Percentiles rank a stretch among this genome's conserved stretches.
These are phyloP conservation scores for Rhamnusium bicolor DNA, from an alignment of 2,888 invertebrate species.

Conservation along the genomic window DNA sequence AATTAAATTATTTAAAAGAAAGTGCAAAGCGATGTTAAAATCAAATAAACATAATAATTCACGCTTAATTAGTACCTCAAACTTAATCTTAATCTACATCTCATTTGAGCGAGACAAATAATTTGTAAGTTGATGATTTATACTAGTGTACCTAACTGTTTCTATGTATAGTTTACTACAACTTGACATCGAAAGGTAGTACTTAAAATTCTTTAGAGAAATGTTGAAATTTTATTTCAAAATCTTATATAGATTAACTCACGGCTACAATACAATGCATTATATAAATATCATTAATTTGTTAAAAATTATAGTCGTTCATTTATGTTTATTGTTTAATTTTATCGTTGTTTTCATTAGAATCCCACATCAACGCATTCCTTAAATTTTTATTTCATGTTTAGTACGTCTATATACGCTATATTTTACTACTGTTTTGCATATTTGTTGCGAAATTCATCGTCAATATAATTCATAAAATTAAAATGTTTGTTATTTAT, in stretches of 20 bases:
- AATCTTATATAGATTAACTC: not conserved
- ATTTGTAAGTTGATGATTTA: not conserved
- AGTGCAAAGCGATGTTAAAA: not conserved
- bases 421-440: conserved; percentile 15
- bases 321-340: conserved; percentile 35
- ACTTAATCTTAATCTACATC: not conserved
- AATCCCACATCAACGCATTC: conserved; percentile 31
- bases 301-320: conserved; percentile 20
- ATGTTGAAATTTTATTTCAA: conserved; percentile 14
- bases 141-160: not conserved
- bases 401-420: not conserved
- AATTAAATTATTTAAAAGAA: not conserved
- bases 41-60: not conserved
- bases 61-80: not conserved
- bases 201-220: conserved; percentile 4
- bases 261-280: not conserved
- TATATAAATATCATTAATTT: conserved; percentile 26
- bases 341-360: conserved; percentile 31
- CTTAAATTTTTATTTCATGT: conserved; percentile 28
- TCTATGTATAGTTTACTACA: not conserved
- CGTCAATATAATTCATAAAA: not conserved
- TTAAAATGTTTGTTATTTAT: not conserved
- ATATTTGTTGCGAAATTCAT: conserved; percentile 19
- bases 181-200: not conserved
- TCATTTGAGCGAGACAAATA: not conserved